phyloP scores from a whole-genome alignment of 2,888 invertebrate genomes.

The Macrosoma leucophasiata region DNA sequence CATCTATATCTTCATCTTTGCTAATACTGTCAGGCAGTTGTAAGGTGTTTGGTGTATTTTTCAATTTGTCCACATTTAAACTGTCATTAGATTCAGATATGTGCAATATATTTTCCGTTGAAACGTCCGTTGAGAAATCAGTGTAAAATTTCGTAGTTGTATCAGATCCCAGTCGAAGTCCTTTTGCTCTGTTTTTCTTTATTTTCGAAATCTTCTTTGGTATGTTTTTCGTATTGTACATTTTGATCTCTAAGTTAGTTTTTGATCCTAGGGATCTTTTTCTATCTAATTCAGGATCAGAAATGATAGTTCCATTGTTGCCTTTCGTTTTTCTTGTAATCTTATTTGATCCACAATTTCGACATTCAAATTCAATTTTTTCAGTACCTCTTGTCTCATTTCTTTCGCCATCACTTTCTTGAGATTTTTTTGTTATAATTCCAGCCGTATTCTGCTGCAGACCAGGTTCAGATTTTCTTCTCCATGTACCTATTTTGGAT shows the following conservation, averaged over 20 bases:
- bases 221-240: slow-evolving; percentile 81
- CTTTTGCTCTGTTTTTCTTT: slow-evolving; percentile 79
- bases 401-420: slow-evolving; percentile 55
- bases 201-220: slow-evolving; percentile 83
- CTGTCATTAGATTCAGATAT: slow-evolving; percentile 81
- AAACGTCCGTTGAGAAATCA: slow-evolving; percentile 78
- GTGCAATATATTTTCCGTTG: slow-evolving; percentile 76
- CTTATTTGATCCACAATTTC: slow-evolving; percentile 65
- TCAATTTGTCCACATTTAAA: slow-evolving; percentile 58
- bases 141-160: slow-evolving; percentile 81
- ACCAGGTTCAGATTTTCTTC: slow-evolving; percentile 84
- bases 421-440: slow-evolving; percentile 47
- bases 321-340: slow-evolving; percentile 48
- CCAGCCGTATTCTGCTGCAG: slow-evolving; percentile 58
- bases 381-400: slow-evolving; percentile 50
- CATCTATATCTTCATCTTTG: slow-evolving; percentile 65
- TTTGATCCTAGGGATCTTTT: slow-evolving; percentile 41
- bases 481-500: slow-evolving; percentile 79
- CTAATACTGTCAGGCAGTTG: slow-evolving; percentile 44
- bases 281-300: slow-evolving; percentile 58
- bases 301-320: slow-evolving; percentile 44
- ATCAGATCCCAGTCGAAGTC: slow-evolving; percentile 58
- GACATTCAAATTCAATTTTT: slow-evolving; percentile 66
- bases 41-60: slow-evolving; percentile 32
- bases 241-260: slow-evolving; percentile 71